These are phyloP conservation scores for Tachina lurida DNA, from an alignment of 2,888 invertebrate species.

Conservation along the genomic window DNA sequence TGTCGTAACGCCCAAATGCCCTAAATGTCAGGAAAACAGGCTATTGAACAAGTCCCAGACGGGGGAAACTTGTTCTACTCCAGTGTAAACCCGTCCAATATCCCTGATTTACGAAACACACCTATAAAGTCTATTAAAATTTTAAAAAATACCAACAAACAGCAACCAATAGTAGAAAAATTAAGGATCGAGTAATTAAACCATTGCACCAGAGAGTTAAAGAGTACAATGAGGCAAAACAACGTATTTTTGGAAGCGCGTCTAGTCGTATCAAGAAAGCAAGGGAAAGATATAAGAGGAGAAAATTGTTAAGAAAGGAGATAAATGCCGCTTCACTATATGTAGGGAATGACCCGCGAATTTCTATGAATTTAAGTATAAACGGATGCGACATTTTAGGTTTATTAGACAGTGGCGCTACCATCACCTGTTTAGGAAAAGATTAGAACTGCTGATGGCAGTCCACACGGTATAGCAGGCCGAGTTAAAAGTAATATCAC, in stretches of 20 bases:
- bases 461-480: no score
- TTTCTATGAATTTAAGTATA: not conserved
- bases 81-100: not conserved
- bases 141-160: not conserved
- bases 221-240: not conserved
- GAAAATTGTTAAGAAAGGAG: not conserved
- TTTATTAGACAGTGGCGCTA: constrained; percentile 35
- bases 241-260: not conserved
- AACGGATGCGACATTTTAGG: not conserved
- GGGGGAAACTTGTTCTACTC: constrained; percentile 23
- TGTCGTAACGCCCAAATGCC: not conserved
- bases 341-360: constrained; percentile 9
- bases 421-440: constrained; percentile 17
- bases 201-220: not conserved
- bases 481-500: no score
- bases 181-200: not conserved
- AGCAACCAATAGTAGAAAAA: not conserved
- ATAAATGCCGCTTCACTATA: constrained; percentile 8
- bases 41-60: not conserved
- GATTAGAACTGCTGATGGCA: no score
- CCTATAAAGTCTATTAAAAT: not conserved
- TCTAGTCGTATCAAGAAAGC: not conserved
- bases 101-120: no score
- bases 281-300: constrained; percentile 5
- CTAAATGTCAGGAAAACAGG: constrained; percentile 46